Percentiles rank a stretch among this genome's conserved stretches.
These are phyloP conservation scores for Chesias legatella DNA, from an alignment of 2,888 invertebrate species.

Conservation along the genomic window DNA sequence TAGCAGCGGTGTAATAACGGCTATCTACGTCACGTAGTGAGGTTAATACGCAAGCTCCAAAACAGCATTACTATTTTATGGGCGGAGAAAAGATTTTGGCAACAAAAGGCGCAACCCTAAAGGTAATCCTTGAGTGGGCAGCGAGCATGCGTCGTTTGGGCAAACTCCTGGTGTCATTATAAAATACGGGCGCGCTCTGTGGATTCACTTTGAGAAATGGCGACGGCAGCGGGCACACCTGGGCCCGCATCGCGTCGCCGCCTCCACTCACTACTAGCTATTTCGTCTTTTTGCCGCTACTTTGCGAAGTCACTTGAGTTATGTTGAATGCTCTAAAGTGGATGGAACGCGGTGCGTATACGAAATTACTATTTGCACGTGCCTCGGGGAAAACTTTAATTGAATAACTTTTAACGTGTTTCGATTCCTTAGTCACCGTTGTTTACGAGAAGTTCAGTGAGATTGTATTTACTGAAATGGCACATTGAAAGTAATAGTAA, in stretches of 20 bases:
- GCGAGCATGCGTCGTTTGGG: conserved; percentile 67
- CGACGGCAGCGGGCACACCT: conserved; percentile 62
- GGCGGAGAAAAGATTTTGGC: conserved; percentile 38
- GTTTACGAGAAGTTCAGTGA: conserved; percentile 7
- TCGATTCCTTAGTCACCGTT: conserved; percentile 13
- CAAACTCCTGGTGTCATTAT: conserved; percentile 72
- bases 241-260: conserved; percentile 42
- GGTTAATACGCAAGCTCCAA: conserved; percentile 14
- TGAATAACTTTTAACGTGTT: conserved; percentile 19
- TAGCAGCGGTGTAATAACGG: conserved; percentile 17
- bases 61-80: conserved; percentile 30
- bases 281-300: conserved; percentile 45
- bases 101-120: conserved; percentile 50
- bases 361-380: conserved; percentile 20
- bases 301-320: conserved; percentile 46
- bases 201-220: conserved; percentile 77
- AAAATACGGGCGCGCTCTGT: conserved; percentile 68
- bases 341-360: conserved; percentile 25
- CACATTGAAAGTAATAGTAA: background rate
- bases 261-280: conserved; percentile 40
- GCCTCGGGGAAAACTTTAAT: conserved; percentile 23
- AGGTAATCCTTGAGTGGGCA: conserved; percentile 70
- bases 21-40: conserved; percentile 19
- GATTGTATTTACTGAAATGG: conserved; percentile 6
- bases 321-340: conserved; percentile 36